A percentile compares a stretch with the other conserved stretches of the same genome.
These are phyloP conservation scores for Echinops telfairi DNA, from an alignment of 2,113 vertebrate genomes.

Conservation along the genomic window DNA sequence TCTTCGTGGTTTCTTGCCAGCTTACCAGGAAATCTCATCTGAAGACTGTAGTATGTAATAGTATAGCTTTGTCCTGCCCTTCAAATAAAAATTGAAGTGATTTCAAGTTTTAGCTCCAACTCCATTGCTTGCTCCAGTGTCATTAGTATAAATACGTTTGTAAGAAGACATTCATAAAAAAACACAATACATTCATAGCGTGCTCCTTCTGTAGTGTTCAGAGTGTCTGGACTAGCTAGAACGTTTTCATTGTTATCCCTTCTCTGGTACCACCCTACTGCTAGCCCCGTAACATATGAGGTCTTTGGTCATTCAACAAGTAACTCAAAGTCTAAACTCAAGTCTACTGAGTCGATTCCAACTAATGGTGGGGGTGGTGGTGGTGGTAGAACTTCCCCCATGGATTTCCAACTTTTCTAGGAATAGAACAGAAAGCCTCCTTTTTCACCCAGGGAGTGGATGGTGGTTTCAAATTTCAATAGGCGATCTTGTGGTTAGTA, in stretches of 20 bases:
- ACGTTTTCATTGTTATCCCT: not conserved
- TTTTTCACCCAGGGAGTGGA: too few relatives aligned
- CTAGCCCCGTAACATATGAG: not conserved
- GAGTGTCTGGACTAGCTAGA: not conserved
- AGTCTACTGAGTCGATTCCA: too few relatives aligned
- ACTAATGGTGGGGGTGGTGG: too few relatives aligned
- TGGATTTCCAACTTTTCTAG: too few relatives aligned
- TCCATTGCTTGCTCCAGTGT: not conserved
- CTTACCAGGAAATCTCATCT: conserved; percentile 25
- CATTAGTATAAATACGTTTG: not conserved
- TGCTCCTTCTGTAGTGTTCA: not conserved
- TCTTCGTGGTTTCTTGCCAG: conserved; percentile 26
- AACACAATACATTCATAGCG: too few relatives aligned
- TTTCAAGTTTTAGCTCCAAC: not conserved
- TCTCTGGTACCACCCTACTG: not conserved
- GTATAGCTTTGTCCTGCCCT: not conserved
- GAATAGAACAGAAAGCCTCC: too few relatives aligned
- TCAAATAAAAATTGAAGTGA: conserved; percentile 31
- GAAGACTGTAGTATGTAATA: not conserved
- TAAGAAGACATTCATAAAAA: not conserved
- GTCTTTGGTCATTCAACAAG: not conserved
- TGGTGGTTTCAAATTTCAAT: too few relatives aligned
- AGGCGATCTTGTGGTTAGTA: too few relatives aligned
- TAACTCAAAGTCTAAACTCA: not conserved
- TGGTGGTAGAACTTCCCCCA: too few relatives aligned